Base-by-base conservation (phyloP, 2,888 invertebrate genomes). In the Erebia ligea region DNA sequence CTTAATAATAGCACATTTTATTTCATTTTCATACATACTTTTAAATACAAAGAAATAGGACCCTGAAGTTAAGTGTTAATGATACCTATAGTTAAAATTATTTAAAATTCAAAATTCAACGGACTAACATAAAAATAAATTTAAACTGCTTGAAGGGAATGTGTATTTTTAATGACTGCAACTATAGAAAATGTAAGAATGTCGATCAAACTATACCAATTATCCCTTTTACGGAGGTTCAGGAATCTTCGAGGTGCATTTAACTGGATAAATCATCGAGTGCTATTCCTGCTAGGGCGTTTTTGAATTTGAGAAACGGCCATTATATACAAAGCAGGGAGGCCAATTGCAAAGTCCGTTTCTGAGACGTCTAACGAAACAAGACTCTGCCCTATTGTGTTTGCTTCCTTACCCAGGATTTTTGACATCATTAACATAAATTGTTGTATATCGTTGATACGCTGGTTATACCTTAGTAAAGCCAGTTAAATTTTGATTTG, bases 391-490 rank as follows among this genome's bases (percentile, higher is more conserved):
- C 90, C 89, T 89, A 91, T 90, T 90, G 91, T 90, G 90, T 90
- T 90, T 89, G 89, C 90, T 89, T 90, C 90, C 90, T 90, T 62
- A 89, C 85, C 88, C 88, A 89, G 89, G 52, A 61, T 86, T 89
- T 90, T 89, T 89, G 88, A 88, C 88, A 90, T 87, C 88, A 90
- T 90, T 91, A 90, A 88, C 89, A 90, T 91, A 90, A 90, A 90
- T 87, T 87, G 87, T 88, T 50, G 40, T 54, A 69, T 42, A 52
- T 25, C 17, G 40, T 45, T 69, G 50, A 67, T 50, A 48, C 56
- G 48, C 19, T 58, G 58, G 48, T 58, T 45, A n/a, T 42, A 21
- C n/a, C 13, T 17, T 19, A 58, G 17, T 52, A n/a, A 64, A 34
- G 52, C n/a, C 52, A 62, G 61, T n/a, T 59, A 42, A 17, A 45